phyloP scores from a whole-genome alignment of 2,113 vertebrate species.

The Delphinapterus leucas region DNA sequence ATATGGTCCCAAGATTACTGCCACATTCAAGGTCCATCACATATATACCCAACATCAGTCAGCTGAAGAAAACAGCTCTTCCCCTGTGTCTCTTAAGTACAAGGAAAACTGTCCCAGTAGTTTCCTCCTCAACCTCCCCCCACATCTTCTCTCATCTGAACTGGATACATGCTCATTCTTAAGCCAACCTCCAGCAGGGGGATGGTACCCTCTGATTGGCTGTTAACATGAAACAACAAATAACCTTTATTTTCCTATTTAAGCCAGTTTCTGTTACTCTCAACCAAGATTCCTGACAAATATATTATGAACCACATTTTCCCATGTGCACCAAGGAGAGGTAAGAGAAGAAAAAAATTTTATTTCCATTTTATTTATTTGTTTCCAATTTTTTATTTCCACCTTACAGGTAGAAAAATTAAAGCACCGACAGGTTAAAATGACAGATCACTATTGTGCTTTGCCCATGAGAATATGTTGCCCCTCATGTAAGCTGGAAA shows the following conservation, averaged over 20 bases:
- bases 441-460: background rate
- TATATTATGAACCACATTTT: background rate
- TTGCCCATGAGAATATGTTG: background rate
- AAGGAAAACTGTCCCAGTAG: conserved; percentile 12
- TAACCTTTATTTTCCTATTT: conserved; percentile 32
- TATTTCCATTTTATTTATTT: conserved; percentile 17
- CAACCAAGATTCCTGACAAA: conserved; percentile 16
- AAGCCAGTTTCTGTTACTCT: conserved; percentile 34
- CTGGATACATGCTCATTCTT: background rate
- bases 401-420: background rate
- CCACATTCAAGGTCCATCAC: background rate
- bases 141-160: background rate
- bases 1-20: background rate
- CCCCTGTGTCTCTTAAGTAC: background rate
- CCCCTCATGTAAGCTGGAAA: background rate
- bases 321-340: background rate
- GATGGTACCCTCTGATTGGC: background rate
- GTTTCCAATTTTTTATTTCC: background rate
- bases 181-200: background rate
- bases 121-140: background rate
- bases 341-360: background rate
- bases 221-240: conserved; percentile 29
- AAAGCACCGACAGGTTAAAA: conserved; percentile 9
- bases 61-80: conserved; percentile 17
- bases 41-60: background rate